A percentile compares a stretch with the other conserved stretches of the same genome.
These are phyloP conservation scores for Acipenser oxyrinchus DNA, from an alignment of 2,797 vertebrate genomes.

Conservation along the genomic window DNA sequence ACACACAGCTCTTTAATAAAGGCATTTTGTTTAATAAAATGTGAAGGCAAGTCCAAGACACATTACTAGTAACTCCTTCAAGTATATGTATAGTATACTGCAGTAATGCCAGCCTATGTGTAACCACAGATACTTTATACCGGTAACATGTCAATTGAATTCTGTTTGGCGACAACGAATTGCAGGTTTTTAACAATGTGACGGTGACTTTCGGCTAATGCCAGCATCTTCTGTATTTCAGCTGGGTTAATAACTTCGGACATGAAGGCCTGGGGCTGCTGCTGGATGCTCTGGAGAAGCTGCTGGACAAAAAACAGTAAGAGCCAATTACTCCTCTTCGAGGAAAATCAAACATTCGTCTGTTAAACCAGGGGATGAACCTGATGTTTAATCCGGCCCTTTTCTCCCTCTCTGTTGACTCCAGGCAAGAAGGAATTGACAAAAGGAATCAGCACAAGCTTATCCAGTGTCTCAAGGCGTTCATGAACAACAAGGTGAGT, in stretches of 20 bases:
- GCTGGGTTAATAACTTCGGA: slow-evolving; percentile 98
- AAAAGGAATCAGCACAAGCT: slow-evolving; percentile 97
- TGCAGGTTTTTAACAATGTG: too few species aligned
- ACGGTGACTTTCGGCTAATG: too few species aligned
- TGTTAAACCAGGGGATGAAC: too few species aligned
- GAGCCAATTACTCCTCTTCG: slow-evolving; percentile 29
- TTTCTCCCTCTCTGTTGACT: slow-evolving; percentile 18
- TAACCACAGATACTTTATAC: too few species aligned
- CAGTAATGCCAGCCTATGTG: too few species aligned
- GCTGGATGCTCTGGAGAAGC: slow-evolving; percentile 82
- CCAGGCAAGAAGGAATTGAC: slow-evolving; percentile 88
- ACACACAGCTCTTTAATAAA: too few species aligned
- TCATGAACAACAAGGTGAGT: slow-evolving; percentile 98
- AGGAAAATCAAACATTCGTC: not conserved
- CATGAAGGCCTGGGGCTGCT: slow-evolving; percentile 94
- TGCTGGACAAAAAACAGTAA: slow-evolving; percentile 96
- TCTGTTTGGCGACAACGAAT: too few species aligned
- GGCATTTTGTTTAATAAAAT: too few species aligned
- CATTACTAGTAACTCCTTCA: too few species aligned
- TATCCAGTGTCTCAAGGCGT: slow-evolving; percentile 96
- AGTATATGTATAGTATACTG: too few species aligned
- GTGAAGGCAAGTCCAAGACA: too few species aligned
- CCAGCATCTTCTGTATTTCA: slow-evolving; percentile 29
- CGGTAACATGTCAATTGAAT: too few species aligned
- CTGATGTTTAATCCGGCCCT: not conserved